Evolutionary conservation across 2,888 invertebrate species (phyloP).

Genomic region (Furcula furcula): DNA sequence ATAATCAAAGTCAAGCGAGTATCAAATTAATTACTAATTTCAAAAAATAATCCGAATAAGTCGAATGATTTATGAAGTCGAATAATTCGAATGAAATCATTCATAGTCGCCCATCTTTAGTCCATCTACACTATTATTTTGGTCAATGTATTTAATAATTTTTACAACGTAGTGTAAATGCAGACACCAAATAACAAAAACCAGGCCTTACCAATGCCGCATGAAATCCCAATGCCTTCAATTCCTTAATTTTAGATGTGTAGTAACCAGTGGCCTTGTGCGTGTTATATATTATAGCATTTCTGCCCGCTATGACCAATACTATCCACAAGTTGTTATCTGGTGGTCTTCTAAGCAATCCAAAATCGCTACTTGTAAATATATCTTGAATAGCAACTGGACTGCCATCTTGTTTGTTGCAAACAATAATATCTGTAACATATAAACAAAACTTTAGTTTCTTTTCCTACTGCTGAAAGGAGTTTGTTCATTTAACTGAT

Average conservation of each 20-base stretch:
- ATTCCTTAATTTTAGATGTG: conserved; percentile 83
- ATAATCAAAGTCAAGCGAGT: too few relatives aligned
- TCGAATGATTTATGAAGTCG: too few relatives aligned
- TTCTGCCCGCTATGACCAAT: conserved; percentile 83
- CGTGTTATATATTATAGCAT: conserved; percentile 78
- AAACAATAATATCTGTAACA: conserved; percentile 82
- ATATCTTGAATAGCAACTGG: conserved; percentile 68
- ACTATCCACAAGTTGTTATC: conserved; percentile 76
- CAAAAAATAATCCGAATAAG: too few relatives aligned
- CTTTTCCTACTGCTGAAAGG: too few relatives aligned
- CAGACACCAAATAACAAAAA: too few relatives aligned
- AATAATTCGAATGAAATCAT: conserved; percentile 34
- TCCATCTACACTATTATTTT: too few relatives aligned
- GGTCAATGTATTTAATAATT: too few relatives aligned
- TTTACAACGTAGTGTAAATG: too few relatives aligned
- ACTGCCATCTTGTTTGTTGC: conserved; percentile 74
- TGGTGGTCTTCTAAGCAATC: conserved; percentile 53
- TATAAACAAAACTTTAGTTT: background rate
- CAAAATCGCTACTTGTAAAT: conserved; percentile 76
- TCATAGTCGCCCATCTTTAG: too few relatives aligned
- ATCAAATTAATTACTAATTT: too few relatives aligned
- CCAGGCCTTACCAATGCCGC: conserved; percentile 79
- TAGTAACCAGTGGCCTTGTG: conserved; percentile 79
- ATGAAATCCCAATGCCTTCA: conserved; percentile 82
- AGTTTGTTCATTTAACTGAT: background rate